Base-by-base conservation (phyloP, 2,797 vertebrate genomes). In the Echiichthys vipera region DNA sequence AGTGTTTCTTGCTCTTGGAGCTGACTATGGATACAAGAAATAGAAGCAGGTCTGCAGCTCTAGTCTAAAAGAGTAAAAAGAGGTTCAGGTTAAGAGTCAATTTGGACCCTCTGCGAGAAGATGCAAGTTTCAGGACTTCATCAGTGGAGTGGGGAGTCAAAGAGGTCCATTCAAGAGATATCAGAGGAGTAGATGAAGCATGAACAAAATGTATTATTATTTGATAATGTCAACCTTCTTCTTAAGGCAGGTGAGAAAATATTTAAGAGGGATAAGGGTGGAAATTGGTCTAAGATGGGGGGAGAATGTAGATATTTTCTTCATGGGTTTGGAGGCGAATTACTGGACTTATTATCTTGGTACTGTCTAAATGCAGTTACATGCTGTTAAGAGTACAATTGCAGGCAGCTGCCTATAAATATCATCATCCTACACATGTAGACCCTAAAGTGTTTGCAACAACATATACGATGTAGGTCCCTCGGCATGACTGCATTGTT, bases 81-180 rank as follows among this genome's bases (percentile, higher is more conserved):
- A n/a, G 17, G 36, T 59, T 75, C 18, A 29, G 22, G 25, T 40
- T 50, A 57, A 78, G 27, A 43, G 45, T 50, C 49, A 15, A 47
- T 32, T 25, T 29, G 12, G 22, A 25, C 1, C 15, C 49, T 57
- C 27, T 61, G 29, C 14, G 29, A 24, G 32, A 42, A n/a, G 49
- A 61, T 39, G 25, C 17, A 39, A 30, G 10, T 42, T 68, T 37
- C n/a, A 37, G 5, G 13, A 62, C 39, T 66, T 47, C 15, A 34
- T 46, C 30, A 39, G n/a, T 2, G 20, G 53, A 68, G 27, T 55
- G 22, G 47, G 40, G 36, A 55, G 29, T 42, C 13, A 72, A 54
- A 64, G 18, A 67, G 15, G 62, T 61, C 61, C 71, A 67, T 65
- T 29, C 10, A 59, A 37, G 46, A 65, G 25, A 62, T 67, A 70